Percentiles rank a stretch among this genome's conserved stretches.
These are phyloP conservation scores for Amphibalanus amphitrite DNA, from an alignment of 1,140 invertebrate genomes.

Conservation along the genomic window DNA sequence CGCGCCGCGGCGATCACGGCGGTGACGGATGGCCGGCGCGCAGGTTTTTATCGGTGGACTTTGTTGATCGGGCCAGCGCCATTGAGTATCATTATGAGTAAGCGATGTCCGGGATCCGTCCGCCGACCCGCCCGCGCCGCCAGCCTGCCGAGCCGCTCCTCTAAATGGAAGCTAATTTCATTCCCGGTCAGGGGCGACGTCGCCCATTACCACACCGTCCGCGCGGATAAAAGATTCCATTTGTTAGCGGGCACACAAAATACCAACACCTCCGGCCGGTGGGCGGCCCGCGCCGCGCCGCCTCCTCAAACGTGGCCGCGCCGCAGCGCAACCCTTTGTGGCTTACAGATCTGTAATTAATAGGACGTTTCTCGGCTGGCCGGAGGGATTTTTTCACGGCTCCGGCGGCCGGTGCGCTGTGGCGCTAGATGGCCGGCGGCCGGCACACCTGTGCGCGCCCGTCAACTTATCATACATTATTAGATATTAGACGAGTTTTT, in stretches of 20 bases:
- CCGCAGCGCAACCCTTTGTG: not conserved
- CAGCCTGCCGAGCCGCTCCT: not conserved
- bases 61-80: not conserved
- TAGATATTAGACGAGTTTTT: conserved; percentile 1
- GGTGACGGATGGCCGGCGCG: not conserved
- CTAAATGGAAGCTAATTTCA: not conserved
- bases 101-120: not conserved
- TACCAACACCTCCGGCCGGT: not conserved
- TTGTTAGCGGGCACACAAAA: not conserved
- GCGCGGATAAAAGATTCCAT: not conserved
- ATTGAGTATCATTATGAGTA: not conserved
- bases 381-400: not conserved
- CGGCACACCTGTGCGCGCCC: not conserved
- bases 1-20: not conserved
- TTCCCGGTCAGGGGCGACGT: not conserved
- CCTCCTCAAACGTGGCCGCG: not conserved
- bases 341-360: not conserved
- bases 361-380: not conserved
- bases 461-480: not conserved
- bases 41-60: not conserved
- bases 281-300: too few relatives aligned
- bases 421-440: not conserved
- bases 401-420: not conserved
- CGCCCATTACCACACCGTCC: not conserved
- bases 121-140: not conserved